These are phyloP conservation scores for Podarcis cretensis DNA, from an alignment of 2,113 vertebrate species.

Conservation along the genomic window DNA sequence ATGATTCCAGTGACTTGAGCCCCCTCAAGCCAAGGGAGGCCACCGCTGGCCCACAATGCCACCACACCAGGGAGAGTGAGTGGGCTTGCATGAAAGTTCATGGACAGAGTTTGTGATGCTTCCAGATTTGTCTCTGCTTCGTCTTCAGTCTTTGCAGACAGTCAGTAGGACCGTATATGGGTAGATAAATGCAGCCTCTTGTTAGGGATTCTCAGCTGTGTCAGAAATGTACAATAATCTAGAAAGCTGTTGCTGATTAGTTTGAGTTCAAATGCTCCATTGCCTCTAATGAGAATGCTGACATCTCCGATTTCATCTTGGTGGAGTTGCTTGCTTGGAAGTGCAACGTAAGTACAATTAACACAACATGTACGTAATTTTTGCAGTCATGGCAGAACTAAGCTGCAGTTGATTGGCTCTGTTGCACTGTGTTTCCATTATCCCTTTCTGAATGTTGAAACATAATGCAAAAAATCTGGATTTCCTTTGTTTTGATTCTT, in stretches of 20 bases:
- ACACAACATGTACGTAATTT: background rate
- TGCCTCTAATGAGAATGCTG: background rate
- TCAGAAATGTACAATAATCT: background rate
- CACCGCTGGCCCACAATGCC: no score
- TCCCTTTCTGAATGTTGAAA: background rate
- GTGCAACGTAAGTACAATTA: background rate
- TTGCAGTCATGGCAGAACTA: background rate
- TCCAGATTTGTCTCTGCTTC: background rate
- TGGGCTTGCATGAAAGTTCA: no score
- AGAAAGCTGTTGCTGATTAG: background rate
- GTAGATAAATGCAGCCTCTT: background rate
- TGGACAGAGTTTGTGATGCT: background rate
- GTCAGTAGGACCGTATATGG: background rate
- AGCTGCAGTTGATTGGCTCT: background rate
- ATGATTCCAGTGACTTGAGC: no score
- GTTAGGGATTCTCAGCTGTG: background rate
- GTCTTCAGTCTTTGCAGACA: background rate
- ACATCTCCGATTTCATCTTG: background rate
- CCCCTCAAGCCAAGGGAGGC: no score
- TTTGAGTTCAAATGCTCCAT: background rate
- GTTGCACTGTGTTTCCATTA: background rate
- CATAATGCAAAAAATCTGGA: background rate
- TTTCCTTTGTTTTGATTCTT: background rate
- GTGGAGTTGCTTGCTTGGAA: background rate
- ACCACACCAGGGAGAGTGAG: no score